phyloP scores from a whole-genome alignment of 2,113 vertebrate genomes.

The Furnarius figulus region DNA sequence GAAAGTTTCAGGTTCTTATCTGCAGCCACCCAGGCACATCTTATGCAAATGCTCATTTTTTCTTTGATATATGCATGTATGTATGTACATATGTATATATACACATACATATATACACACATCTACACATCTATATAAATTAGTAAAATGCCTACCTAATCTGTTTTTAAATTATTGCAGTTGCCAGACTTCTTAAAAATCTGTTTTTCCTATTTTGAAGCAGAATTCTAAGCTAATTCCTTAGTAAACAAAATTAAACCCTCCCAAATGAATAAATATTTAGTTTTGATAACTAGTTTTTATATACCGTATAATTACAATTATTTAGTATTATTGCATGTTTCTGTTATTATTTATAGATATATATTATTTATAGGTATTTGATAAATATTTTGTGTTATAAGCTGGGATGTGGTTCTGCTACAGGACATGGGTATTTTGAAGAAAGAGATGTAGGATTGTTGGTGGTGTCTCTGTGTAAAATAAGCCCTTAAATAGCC shows the following conservation, averaged over 20 bases:
- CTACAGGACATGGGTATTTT: background rate
- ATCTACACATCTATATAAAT: background rate
- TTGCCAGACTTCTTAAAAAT: background rate
- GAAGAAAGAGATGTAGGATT: background rate
- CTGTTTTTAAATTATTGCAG: background rate
- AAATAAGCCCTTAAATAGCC: background rate
- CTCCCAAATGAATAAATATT: background rate
- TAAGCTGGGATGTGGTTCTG: background rate
- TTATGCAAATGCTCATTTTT: background rate
- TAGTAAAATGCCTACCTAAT: background rate
- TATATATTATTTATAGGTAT: background rate
- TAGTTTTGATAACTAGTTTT: background rate
- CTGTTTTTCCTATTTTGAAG: background rate
- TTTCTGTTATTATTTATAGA: background rate
- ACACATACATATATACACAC: fast-evolving
- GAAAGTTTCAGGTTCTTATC: background rate
- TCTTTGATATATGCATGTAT: fast-evolving
- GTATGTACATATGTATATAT: too few species aligned
- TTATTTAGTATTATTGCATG: background rate
- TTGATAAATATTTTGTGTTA: background rate
- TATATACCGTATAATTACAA: background rate
- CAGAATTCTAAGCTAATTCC: background rate
- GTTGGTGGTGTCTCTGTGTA: background rate
- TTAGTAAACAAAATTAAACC: background rate
- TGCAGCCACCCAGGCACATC: background rate